These are phyloP conservation scores for Theropithecus gelada DNA, from an alignment of 2,113 vertebrate species.

Conservation along the genomic window DNA sequence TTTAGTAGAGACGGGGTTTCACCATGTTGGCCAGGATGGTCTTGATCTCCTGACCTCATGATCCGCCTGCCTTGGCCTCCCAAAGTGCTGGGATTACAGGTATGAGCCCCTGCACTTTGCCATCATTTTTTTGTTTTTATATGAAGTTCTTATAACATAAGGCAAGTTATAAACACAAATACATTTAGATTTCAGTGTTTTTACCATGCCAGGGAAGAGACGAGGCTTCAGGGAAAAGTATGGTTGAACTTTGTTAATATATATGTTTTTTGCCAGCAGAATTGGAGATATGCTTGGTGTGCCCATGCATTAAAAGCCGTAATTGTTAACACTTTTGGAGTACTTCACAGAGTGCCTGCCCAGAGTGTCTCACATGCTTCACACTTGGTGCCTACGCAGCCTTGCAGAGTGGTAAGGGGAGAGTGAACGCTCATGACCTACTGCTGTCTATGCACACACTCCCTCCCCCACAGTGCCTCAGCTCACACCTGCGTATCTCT, in stretches of 20 bases:
- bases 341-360: background rate
- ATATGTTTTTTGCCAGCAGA: background rate
- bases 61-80: no score
- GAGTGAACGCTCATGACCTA: background rate
- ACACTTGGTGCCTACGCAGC: background rate
- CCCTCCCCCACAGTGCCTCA: background rate
- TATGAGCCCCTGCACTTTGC: no score
- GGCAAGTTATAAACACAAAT: background rate
- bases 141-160: background rate
- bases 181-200: background rate
- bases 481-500: background rate
- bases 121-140: background rate
- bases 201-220: background rate
- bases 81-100: no score
- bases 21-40: no score
- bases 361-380: background rate
- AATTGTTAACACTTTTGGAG: background rate
- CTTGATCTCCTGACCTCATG: no score
- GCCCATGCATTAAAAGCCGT: background rate
- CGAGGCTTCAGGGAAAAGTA: background rate
- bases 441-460: background rate
- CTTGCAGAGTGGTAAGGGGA: no score
- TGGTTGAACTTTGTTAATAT: background rate
- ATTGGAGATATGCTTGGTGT: background rate
- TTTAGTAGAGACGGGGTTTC: no score